These are phyloP conservation scores for Papilio demoleus DNA, from an alignment of 2,888 invertebrate genomes.

Conservation along the genomic window DNA sequence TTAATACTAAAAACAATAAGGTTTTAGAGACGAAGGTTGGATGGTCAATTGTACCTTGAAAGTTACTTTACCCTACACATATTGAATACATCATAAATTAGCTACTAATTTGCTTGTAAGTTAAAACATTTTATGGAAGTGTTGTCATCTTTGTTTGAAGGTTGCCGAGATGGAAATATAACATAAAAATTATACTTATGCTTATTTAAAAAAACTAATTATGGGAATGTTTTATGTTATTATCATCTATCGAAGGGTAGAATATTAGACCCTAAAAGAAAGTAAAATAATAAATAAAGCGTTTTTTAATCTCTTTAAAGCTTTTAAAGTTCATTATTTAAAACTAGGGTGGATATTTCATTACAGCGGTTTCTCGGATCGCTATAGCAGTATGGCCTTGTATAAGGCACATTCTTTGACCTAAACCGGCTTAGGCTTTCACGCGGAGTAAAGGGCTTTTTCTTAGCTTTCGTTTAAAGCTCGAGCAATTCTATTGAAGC, in stretches of 20 bases:
- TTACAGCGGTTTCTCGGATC: conserved; percentile 56
- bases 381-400: conserved; percentile 51
- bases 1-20: too few relatives aligned
- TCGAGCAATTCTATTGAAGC: conserved; percentile 64
- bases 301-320: neutral
- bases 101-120: neutral
- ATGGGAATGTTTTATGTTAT: neutral
- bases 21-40: neutral
- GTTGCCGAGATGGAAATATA: too few relatives aligned
- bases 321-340: conserved; percentile 47
- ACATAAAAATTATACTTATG: too few relatives aligned
- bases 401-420: conserved; percentile 54
- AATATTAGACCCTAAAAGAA: neutral
- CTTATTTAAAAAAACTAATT: too few relatives aligned
- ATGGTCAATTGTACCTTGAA: too few relatives aligned
- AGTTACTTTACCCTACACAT: neutral
- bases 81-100: neutral
- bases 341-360: conserved; percentile 59
- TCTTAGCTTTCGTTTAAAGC: conserved; percentile 56
- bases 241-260: neutral
- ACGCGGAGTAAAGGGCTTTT: conserved; percentile 64
- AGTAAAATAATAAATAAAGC: conserved; percentile 2
- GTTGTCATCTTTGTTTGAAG: neutral
- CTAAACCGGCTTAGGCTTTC: conserved; percentile 67
- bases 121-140: neutral